These are phyloP conservation scores for Hesperia comma DNA, from an alignment of 2,888 invertebrate species.

Conservation along the genomic window DNA sequence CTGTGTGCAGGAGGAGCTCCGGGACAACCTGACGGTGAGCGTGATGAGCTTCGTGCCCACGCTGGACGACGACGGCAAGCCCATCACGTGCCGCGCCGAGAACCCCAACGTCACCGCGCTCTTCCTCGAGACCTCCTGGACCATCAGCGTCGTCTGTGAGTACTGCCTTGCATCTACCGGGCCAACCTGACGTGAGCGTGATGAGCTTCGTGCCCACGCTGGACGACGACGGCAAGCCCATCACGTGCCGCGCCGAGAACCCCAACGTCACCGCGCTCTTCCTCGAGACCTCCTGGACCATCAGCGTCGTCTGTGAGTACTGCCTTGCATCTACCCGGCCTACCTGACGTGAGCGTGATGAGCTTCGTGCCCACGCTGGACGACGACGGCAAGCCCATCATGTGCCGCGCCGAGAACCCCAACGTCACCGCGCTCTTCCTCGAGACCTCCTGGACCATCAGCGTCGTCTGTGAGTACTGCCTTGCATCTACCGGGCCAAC, in stretches of 20 bases:
- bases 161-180: constrained; percentile 83
- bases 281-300: constrained; percentile 93
- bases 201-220: constrained; percentile 94
- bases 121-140: constrained; percentile 93
- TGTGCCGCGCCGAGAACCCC: constrained; percentile 95
- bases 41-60: constrained; percentile 94
- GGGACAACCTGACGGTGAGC: constrained; percentile 92
- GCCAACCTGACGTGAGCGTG: constrained; percentile 93
- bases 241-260: constrained; percentile 95
- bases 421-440: constrained; percentile 92
- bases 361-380: constrained; percentile 94
- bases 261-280: constrained; percentile 93
- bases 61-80: constrained; percentile 94
- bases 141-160: constrained; percentile 95
- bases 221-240: constrained; percentile 94
- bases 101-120: constrained; percentile 95
- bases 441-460: constrained; percentile 94
- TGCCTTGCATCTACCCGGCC: constrained; percentile 85
- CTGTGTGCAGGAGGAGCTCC: constrained; percentile 87
- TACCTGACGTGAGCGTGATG: constrained; percentile 93
- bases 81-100: constrained; percentile 94
- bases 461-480: constrained; percentile 93
- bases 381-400: constrained; percentile 94
- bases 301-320: constrained; percentile 95
- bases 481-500: constrained; percentile 91